Evolutionary conservation across 2,113 vertebrate species (phyloP), one percentile per base, ranked within the genome.

Genomic region (Notarius lentiginosus): DNA sequence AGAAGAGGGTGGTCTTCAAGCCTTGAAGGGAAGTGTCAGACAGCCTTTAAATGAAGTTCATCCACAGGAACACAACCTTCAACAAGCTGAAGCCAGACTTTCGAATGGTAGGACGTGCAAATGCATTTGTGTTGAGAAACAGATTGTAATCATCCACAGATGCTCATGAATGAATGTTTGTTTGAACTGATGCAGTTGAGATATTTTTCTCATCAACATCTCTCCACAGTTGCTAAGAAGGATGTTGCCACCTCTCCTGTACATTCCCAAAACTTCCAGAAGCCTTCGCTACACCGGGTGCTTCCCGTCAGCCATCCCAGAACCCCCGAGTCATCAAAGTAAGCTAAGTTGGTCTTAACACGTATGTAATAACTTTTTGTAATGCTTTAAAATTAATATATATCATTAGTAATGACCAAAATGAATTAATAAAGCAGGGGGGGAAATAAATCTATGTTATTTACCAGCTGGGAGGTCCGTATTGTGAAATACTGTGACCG

Each of bases 191-290:
- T 58, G 51, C 53, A 55, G n/a, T 27, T 79, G 14, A 79, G 56
- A 30, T 2, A 18, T 79, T 0, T n/a, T 27, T 90, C 93, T 91
- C 55, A 79, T 76, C 24, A 91, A 92, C 91, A 93, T 68, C 77
- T 79, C 18, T 79, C 80, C 18, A 63, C 89, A 82, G 66, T 9
- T 72, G 86, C 91, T 82, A 94, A 84, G 87, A 96, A 94, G 89
- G 95, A 96, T 92, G 94, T 92, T 55, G 94, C 94, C 53, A 91
- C 93, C 0, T 97, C 96, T 91, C 95, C 96, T 84, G 87, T 88
- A 53, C 85, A 90, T 88, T 83, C 91, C 76, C 75, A 90, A 86
- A 90, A 86, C 73, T 84, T 72, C 58, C 81, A 55, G 20, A 92
- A 89, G n/a, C 58, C 91, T 75, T 60, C 49, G 8, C 27, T 85